Evolutionary conservation across 1,140 invertebrate genomes (phyloP), one percentile per base, ranked within the genome.

Genomic region (Reticulitermes speratus): DNA sequence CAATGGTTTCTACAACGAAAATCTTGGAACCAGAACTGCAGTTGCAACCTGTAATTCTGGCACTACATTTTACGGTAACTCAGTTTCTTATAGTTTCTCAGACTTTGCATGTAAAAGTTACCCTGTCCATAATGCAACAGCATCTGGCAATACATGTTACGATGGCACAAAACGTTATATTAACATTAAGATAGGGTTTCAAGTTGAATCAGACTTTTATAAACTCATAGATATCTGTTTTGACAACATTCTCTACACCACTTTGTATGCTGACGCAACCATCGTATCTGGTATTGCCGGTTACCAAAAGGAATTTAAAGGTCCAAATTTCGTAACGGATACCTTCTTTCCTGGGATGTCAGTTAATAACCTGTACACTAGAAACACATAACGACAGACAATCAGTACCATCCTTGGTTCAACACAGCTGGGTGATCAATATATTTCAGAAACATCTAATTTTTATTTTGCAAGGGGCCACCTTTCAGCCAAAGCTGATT

Each of bases 401-500:
- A 82, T 89, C 14, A 86, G 85, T 3, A 84, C 32, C 30, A 88
- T 90, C 25, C 88, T 92, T 14, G 89, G 89, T 44, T 90, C 90
- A 12, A 30, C 88, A 19, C 52, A 30, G 11, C 85, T 90, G 85
- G 89, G 90, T 3, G 48, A 89, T 19, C 84, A 88, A 44, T 92
- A 91, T 86, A 89, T 92, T 14, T 90, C 88, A 8, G 30, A n/a
- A 9, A 25, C 59, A 12, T 38, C 32, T 30, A 81, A 87, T 44
- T 87, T 59, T 84, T 92, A 88, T 85, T 81, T 92, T 5, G 89
- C 89, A 11, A 89, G 91, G 11, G 92, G 92, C 8, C 92, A 93
- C 85, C 88, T 92, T 12, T 89, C 91, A 0, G 89, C 92, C 0
- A 89, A 91, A n/a, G 92, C 89, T 0, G 92, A 93, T 87, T 91